These are phyloP conservation scores for Erpornis zantholeuca DNA, from an alignment of 2,113 vertebrate genomes.

Conservation along the genomic window DNA sequence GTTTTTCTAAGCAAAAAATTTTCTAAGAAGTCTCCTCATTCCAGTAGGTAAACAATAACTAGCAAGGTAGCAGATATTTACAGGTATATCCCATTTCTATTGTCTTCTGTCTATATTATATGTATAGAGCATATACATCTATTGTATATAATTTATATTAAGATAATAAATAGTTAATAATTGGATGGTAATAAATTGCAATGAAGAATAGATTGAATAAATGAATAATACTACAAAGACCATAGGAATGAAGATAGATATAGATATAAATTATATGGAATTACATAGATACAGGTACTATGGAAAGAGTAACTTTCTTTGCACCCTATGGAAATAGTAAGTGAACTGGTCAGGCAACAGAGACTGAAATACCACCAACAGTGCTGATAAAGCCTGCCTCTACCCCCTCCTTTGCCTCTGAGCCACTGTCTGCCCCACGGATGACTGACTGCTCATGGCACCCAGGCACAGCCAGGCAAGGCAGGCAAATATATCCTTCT, in stretches of 20 bases:
- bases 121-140: not conserved
- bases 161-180: not conserved
- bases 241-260: not conserved
- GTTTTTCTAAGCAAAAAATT: not conserved
- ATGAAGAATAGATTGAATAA: not conserved
- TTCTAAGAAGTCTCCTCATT: not conserved
- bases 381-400: not conserved
- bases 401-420: not conserved
- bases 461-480: not conserved
- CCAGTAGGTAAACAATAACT: not conserved
- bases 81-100: not conserved
- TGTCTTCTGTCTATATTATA: not conserved
- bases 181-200: not conserved
- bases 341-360: not conserved
- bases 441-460: not conserved
- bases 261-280: not conserved
- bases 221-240: not conserved
- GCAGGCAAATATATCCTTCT: not conserved
- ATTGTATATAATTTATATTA: not conserved
- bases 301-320: not conserved
- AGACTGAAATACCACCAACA: not conserved
- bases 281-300: not conserved
- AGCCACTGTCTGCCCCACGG: not conserved
- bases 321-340: not conserved
- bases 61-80: not conserved